Conservation (phyloP, 2,888 invertebrate species). For the Rotaria sp. region DNA sequence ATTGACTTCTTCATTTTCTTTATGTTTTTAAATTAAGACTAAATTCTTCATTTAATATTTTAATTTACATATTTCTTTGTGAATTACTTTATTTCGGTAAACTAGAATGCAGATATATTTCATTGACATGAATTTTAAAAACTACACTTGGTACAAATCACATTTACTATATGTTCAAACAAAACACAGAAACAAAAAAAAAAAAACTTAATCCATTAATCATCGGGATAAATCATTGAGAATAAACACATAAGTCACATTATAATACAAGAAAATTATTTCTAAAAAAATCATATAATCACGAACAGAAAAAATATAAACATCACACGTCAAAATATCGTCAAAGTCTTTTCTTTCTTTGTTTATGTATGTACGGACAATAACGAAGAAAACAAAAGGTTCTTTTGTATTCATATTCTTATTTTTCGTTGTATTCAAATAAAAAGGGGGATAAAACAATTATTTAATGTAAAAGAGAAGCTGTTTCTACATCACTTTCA, state of each 20-base stretch:
- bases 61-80: too few species aligned
- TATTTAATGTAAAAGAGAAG: not conserved
- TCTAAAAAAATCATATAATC: not conserved
- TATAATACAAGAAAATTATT: not conserved
- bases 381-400: not conserved
- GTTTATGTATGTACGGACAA: not conserved
- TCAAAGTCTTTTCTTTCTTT: not conserved
- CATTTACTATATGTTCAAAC: too few species aligned
- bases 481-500: not conserved
- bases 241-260: not conserved
- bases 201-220: not conserved
- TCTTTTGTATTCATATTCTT: not conserved
- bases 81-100: too few species aligned
- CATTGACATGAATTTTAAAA: too few species aligned
- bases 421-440: not conserved
- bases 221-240: not conserved
- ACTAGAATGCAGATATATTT: too few species aligned
- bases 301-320: not conserved
- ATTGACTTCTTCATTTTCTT: too few species aligned
- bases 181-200: not conserved
- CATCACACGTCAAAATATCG: not conserved
- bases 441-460: not conserved
- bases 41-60: too few species aligned
- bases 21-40: too few species aligned
- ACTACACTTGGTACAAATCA: too few species aligned